Percentiles rank a stretch among this genome's conserved stretches.
Evolutionary conservation across 1,140 invertebrate species (phyloP).

Genomic region (Drosophila insularis): DNA sequence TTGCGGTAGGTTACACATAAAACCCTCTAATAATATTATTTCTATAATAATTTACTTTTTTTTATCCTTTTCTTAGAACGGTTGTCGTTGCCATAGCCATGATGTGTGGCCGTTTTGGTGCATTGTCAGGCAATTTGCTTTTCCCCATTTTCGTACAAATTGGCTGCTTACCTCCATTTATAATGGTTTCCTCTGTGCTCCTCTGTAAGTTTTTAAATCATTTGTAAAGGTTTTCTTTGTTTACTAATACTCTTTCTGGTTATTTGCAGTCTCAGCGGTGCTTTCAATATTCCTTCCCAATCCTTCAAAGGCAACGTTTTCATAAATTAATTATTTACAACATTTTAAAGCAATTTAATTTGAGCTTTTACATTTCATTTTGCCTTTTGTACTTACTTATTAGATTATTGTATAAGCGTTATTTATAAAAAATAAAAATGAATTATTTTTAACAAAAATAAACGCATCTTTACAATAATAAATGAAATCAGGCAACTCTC

Average conservation of each 20-base stretch:
- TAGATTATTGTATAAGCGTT: not conserved
- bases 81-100: slow-evolving; percentile 71
- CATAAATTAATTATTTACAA: slow-evolving; percentile 13
- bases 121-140: slow-evolving; percentile 73
- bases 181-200: slow-evolving; percentile 70
- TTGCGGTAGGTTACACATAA: slow-evolving; percentile 50
- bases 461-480: too few species aligned
- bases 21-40: not conserved
- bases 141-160: slow-evolving; percentile 73
- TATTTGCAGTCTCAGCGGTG: slow-evolving; percentile 47
- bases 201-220: slow-evolving; percentile 49
- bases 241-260: not conserved
- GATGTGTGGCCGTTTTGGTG: slow-evolving; percentile 78
- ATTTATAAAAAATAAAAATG: not conserved
- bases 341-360: not conserved
- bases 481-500: too few species aligned
- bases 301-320: slow-evolving; percentile 57
- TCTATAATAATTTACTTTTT: not conserved
- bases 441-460: not conserved
- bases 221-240: not conserved
- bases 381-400: not conserved
- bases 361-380: not conserved
- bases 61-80: slow-evolving; percentile 36
- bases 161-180: slow-evolving; percentile 76
- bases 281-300: slow-evolving; percentile 64